Base-by-base conservation (phyloP, 2,888 invertebrate genomes). In the Drosophila neoperkinsi region DNA sequence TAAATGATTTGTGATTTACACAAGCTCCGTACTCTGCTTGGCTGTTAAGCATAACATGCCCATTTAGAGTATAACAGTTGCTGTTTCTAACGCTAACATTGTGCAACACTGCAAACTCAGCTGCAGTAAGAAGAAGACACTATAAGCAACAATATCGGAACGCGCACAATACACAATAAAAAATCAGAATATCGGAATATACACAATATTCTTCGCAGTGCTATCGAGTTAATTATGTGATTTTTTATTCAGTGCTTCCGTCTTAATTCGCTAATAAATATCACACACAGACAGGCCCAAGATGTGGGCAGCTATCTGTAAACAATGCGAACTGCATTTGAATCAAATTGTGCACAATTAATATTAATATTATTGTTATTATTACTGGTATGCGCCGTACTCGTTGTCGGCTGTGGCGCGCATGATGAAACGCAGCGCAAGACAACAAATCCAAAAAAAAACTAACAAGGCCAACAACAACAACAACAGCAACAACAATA, bases 381-480 rank as follows among this genome's bases (percentile, higher is more conserved):
- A 71, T 63, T 50, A 63, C 11, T 33, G 33, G 63, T 33, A 49
- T 81, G 79, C 61, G 81, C 69, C 65, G 58, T 60, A 49, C 46
- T 51, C 33, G 76, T 71, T 63, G 81, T 53, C 68, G 78, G 65
- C 60, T 62, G 74, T 71, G 57, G 59, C 67, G 69, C 78, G 73
- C 61, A 71, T 67, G 50, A 62, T 70, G 72, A 73, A 76, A 68
- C 71, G 77, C 70, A 78, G 77, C 68, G 77, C 52, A 65, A 61
- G 82, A 78, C 81, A 81, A 56, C 76, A 67, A 79, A 84, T 75
- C 77, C 76, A 71, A 88, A 88, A 85, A 74, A 87, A 88, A 78
- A 62, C 65, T 79, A 64, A 80, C 75, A 81, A 80, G 78, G 74
- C 74, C 63, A 80, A 10, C 56, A 57, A 43, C 52, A 65, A 67